phyloP scores from a whole-genome alignment of 2,797 vertebrate genomes.

The Chromis chromis region DNA sequence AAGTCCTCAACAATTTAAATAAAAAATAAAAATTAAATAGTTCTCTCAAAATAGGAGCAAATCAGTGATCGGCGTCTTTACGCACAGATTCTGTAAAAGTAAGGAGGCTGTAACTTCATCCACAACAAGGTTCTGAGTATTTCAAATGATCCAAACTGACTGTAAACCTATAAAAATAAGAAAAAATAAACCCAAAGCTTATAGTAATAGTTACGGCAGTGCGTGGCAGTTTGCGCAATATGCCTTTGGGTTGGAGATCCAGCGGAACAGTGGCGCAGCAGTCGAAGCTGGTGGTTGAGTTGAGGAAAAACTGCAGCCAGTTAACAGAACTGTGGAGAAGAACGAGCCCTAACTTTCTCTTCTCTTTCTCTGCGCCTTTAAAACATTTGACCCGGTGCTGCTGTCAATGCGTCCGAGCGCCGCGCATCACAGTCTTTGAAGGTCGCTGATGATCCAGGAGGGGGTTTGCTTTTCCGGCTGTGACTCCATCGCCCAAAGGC shows the following conservation, averaged over 20 bases:
- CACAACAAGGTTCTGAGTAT: conserved; percentile 17
- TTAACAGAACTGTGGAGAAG: conserved; percentile 29
- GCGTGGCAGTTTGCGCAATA: conserved; percentile 35
- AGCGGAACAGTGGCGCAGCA: conserved; percentile 52
- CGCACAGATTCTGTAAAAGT: conserved; percentile 32
- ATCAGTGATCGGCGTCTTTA: conserved; percentile 48
- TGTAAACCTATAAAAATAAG: conserved; percentile 16
- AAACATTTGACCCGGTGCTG: conserved; percentile 53
- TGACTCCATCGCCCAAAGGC: conserved; percentile 83
- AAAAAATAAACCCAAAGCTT: conserved; percentile 17
- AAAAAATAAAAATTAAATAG: not conserved
- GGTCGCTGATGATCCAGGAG: conserved; percentile 87
- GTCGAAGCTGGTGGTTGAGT: conserved; percentile 27
- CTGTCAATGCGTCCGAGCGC: conserved; percentile 75
- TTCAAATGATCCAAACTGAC: conserved; percentile 21
- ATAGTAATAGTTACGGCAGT: not conserved
- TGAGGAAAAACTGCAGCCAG: conserved; percentile 31
- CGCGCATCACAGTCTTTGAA: conserved; percentile 84
- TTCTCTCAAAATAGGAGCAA: conserved; percentile 17
- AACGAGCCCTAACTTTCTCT: conserved; percentile 57
- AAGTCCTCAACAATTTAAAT: conserved; percentile 29
- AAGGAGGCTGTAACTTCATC: conserved; percentile 29
- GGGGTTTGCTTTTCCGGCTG: conserved; percentile 88
- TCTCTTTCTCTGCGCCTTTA: conserved; percentile 45
- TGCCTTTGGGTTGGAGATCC: conserved; percentile 45